phyloP scores from a whole-genome alignment of 2,888 invertebrate species.

The Clepsis dumicolana region DNA sequence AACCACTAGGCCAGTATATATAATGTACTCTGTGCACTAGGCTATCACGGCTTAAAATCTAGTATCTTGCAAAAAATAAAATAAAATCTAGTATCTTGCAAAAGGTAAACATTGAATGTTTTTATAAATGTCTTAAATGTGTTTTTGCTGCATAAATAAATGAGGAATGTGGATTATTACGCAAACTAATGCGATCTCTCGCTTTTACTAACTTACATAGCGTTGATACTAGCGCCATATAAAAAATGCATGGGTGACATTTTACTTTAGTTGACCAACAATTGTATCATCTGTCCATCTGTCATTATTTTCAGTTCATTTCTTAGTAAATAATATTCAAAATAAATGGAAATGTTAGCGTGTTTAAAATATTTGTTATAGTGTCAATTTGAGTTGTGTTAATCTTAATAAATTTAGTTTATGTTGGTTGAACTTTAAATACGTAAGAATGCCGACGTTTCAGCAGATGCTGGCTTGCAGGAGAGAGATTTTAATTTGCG shows the following conservation, averaged over 20 bases:
- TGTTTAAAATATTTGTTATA: conserved; percentile 54
- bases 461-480: conserved; percentile 65
- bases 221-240: conserved; percentile 31
- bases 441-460: conserved; percentile 53
- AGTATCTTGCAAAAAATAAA: neutral
- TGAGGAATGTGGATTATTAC: neutral
- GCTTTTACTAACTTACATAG: neutral
- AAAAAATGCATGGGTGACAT: neutral
- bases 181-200: conserved; percentile 18
- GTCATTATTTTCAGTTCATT: conserved; percentile 46
- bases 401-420: conserved; percentile 49
- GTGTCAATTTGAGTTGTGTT: conserved; percentile 51
- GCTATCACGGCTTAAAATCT: too few relatives aligned
- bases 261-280: neutral
- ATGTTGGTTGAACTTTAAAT: conserved; percentile 47
- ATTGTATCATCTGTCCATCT: conserved; percentile 43
- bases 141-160: conserved; percentile 18
- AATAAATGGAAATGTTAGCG: conserved; percentile 57
- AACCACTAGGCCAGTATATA: too few relatives aligned
- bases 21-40: too few relatives aligned
- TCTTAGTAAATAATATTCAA: conserved; percentile 53
- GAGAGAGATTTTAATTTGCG: conserved; percentile 77
- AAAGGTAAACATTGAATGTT: neutral
- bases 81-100: conserved; percentile 6
- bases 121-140: conserved; percentile 24